Evolutionary conservation across 2,797 vertebrate genomes (phyloP), one percentile per base, ranked within the genome.

Genomic region (Okamejei kenojei): DNA sequence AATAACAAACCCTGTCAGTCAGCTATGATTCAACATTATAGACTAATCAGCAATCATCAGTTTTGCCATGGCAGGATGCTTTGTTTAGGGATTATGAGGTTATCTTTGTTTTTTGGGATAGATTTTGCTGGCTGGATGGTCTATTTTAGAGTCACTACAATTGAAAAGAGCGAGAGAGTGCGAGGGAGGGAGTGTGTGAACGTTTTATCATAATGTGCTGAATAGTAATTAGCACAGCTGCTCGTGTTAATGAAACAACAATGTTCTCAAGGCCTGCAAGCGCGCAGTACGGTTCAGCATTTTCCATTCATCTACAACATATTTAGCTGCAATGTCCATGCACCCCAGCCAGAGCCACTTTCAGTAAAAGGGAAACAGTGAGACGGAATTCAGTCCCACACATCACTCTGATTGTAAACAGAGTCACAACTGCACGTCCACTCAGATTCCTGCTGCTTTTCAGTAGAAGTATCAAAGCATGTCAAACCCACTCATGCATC

Each of bases 51-150:
- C 84, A 32, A 35, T 29, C 0, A 32, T 68, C 84, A 86, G 26
- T 86, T 63, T 86, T 6, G 6, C 29, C 15, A 17, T 88, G 84
- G 63, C n/a, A 9, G 84, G 84, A 88, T 68, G 58, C 32, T 65
- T 88, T 35, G 84, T 68, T 88, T 68, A 68, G 63, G 84, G 84
- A 88, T 88, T 88, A 88, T 68, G 61, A 88, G 84, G 35, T 88
- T 88, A 88, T 88, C 61, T 65, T 88, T 88, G 61, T 88, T 86
- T 86, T 63, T 65, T 17, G n/a, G 23, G n/a, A 65, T 88, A 63
- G 84, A 88, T 65, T 88, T 68, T 88, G 29, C 84, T 88, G 84
- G 61, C 84, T 88, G 61, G 61, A 35, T 35, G n/a, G 1, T 88
- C 7, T 35, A 68, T 19, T 88, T n/a, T 19, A 65, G 61, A 88